Evolutionary conservation across 2,113 vertebrate species (phyloP).

Genomic region (Todiramphus chloris): DNA sequence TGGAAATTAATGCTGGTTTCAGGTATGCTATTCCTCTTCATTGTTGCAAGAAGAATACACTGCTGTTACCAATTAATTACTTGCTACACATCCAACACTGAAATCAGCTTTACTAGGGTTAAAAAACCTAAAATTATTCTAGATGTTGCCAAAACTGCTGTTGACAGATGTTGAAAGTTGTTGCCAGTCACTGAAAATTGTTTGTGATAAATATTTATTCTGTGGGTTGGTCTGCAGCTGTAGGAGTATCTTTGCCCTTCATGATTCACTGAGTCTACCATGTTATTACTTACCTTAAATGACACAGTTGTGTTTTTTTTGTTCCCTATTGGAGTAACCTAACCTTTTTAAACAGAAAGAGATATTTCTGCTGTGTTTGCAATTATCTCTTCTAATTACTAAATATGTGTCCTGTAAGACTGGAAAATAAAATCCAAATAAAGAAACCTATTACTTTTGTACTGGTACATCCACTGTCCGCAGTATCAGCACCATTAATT

Average conservation of each 20-base stretch:
- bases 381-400: background rate
- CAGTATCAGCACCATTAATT: background rate
- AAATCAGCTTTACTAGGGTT: background rate
- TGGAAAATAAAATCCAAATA: background rate
- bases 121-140: background rate
- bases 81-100: background rate
- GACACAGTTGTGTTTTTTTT: background rate
- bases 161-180: background rate
- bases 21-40: background rate
- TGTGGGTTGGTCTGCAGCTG: background rate
- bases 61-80: background rate
- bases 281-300: background rate
- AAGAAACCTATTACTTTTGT: background rate
- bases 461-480: background rate
- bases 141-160: background rate
- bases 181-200: background rate
- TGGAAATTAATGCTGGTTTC: background rate
- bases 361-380: background rate
- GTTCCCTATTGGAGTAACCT: background rate
- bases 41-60: background rate
- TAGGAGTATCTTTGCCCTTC: background rate
- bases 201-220: background rate
- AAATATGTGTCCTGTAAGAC: background rate
- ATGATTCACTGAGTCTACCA: background rate
- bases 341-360: background rate